These are phyloP conservation scores for Eospalax fontanierii DNA, from an alignment of 2,797 vertebrate genomes.

Conservation along the genomic window DNA sequence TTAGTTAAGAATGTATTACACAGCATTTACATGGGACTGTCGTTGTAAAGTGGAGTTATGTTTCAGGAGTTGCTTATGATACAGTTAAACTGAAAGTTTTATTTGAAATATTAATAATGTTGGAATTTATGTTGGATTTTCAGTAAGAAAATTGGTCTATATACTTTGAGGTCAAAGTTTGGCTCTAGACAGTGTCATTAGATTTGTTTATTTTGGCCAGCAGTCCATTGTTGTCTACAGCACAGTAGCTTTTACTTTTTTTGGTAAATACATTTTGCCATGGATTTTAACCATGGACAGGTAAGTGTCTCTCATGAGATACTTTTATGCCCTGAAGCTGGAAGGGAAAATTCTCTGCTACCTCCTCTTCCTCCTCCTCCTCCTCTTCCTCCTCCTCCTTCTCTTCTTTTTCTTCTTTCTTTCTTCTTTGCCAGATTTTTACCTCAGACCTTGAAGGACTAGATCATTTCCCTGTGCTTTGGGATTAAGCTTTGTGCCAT, in stretches of 20 bases:
- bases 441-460: background rate
- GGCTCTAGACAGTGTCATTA: background rate
- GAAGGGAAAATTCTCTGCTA: background rate
- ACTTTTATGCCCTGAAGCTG: background rate
- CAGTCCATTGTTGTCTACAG: background rate
- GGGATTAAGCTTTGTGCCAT: background rate
- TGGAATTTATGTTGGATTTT: background rate
- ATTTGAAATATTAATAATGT: background rate
- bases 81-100: background rate
- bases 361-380: no score
- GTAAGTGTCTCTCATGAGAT: background rate
- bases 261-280: constrained; percentile 26
- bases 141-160: background rate
- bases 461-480: background rate
- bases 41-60: background rate
- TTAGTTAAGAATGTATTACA: background rate
- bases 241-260: constrained; percentile 23
- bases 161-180: constrained; percentile 13
- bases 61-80: background rate
- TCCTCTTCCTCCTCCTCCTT: no score
- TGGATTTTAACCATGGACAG: background rate
- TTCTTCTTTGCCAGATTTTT: background rate
- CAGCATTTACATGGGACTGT: background rate
- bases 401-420: no score
- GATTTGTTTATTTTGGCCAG: background rate